These are phyloP conservation scores for Paelopatides confundens DNA, from an alignment of 53 echinoderm and acorn worm species.

Conservation along the genomic window DNA sequence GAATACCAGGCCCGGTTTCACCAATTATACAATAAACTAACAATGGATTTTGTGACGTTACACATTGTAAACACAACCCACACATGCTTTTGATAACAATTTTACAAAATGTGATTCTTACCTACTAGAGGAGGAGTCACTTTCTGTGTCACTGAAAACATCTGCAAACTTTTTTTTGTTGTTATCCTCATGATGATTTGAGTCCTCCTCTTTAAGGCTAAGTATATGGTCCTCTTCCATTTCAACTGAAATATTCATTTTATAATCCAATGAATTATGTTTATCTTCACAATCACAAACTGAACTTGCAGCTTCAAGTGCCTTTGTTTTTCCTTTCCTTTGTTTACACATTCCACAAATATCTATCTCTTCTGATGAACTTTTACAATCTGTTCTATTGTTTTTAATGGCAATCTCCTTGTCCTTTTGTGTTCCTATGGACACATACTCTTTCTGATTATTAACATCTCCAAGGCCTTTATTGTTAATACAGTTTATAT, in stretches of 20 bases:
- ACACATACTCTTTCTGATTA: neutral
- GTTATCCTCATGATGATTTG: neutral
- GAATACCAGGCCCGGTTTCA: no score
- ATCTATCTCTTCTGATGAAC: no score
- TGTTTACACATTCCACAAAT: no score
- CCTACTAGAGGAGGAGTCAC: conserved; percentile 81
- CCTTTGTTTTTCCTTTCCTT: neutral
- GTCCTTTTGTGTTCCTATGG: neutral
- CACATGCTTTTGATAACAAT: neutral
- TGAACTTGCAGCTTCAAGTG: neutral
- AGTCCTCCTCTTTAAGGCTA: neutral
- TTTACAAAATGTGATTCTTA: neutral
- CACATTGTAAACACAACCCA: no score
- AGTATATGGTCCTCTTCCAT: neutral
- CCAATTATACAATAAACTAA: no score
- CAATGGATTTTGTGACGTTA: no score
- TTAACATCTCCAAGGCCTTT: neutral
- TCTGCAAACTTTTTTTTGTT: conserved; percentile 81
- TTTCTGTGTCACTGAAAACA: conserved; percentile 95
- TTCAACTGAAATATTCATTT: no score
- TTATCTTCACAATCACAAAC: neutral
- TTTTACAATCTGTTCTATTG: neutral
- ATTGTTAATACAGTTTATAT: conserved; percentile 24
- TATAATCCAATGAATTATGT: neutral
- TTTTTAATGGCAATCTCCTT: neutral